Evolutionary conservation across 2,113 vertebrate species (phyloP), one percentile per base, ranked within the genome.

Genomic region (Oxyruncus cristatus): DNA sequence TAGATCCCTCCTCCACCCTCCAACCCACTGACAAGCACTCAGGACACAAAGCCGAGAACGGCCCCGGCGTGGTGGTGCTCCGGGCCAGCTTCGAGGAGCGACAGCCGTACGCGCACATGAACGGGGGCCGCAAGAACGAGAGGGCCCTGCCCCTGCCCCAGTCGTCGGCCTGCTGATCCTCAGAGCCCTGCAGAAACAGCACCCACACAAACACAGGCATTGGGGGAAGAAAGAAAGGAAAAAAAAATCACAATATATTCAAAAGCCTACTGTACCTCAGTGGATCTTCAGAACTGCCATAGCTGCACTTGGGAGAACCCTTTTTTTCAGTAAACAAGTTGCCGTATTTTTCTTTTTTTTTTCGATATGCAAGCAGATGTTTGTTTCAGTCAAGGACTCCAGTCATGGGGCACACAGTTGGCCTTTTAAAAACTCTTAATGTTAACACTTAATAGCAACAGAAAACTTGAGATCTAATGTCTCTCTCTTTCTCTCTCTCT

Each of bases 31-130:
- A 99, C 90, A 98, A 99, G 97, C 98, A 98, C 98, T 98, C 99
- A 93, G 99, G 98, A 98, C 99, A 99, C 96, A 98, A 98, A 96
- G 97, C 98, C 9, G 99, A 99, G 95, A 99, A 99, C 4, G 99
- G 99, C 97, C 99, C 99, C 0, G 98, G 98, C 4, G 98, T 98
- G 96, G 98, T 99, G 95, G 96, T 99, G 10, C 98, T 99, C 18
- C 97, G 99, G 80, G 98, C 99, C 93, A 98, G 98, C 97, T 99
- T 99, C 46, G 99, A 99, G 12, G 99, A 99, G 97, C 95, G 99
- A 35, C 99, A 99, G 98, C 99, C 99, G 7, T 99, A 99, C 59
- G 99, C 99, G 33, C 99, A 99, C 98, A 99, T 99, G 99, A 99
- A 99, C 6, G 99, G 99, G 49, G 99, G 99, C 9, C 98, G 99